Base-by-base conservation (phyloP, 2,113 vertebrate species). In the Corythaeola cristata region DNA sequence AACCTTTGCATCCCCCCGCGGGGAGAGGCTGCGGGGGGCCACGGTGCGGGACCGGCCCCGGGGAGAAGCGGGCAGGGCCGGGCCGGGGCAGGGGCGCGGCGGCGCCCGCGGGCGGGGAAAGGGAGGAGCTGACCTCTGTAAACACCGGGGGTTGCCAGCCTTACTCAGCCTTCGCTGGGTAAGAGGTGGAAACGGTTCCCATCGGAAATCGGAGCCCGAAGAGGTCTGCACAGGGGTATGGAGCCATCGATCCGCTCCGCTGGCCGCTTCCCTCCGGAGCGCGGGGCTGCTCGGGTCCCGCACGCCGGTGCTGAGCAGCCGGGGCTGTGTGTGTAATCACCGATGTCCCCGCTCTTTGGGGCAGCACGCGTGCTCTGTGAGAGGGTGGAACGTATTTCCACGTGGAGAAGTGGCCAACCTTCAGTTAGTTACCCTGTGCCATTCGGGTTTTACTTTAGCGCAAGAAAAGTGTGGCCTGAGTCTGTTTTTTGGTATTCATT, bases 111-210 rank as follows among this genome's bases (percentile, higher is more conserved):
- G 28, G 28, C 53, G 24, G 23, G 53, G 44, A 30, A 15, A 11
- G 24, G 60, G 8, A 24, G 91, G 86, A 72, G 95, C 60, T 69
- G 93, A 91, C 87, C 93, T 91, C 73, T 55, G 83, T 69, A 33
- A 66, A 1, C 75, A 60, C 33, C 6, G 11, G 1, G 60, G 28
- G 12, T 5, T 96, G 93, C 89, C 76, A 69, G 84, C 76, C 53
- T 85, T 59, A 28, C 9, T 83, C 58, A 52, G 84, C 67, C 83
- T 59, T 49, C 4, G 80, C 89, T 86, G 93, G 77, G 55, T 87
- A 87, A 93, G 84, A 62, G 64, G 11, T 85, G 95, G 89, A 95
- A 94, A 85, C 5, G 15, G 85, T 82, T 93, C 89, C 56, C 81
- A 37, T 63, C 2, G 53, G 80, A 73, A 66, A 45, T 30, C 2